Percentiles rank a stretch among this genome's conserved stretches.
These are phyloP conservation scores for Rhynchomys soricoides DNA, from an alignment of 2,113 vertebrate genomes.

Conservation along the genomic window DNA sequence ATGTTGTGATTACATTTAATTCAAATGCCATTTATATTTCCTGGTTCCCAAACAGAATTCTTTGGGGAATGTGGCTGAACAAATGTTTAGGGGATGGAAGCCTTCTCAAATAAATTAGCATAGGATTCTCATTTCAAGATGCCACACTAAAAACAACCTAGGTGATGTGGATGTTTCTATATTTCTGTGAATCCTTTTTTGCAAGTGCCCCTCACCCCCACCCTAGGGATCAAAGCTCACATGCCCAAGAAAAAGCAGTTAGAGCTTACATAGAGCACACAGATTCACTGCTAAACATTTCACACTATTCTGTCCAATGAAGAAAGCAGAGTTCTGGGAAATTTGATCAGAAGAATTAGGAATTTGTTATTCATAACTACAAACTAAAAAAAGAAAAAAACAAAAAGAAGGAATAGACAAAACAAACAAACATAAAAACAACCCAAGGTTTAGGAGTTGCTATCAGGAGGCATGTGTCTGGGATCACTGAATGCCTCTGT, in stretches of 20 bases:
- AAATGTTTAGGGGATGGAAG: constrained; percentile 38
- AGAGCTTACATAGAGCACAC: neutral
- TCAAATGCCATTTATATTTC: constrained; percentile 55
- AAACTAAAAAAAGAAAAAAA: neutral
- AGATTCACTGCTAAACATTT: constrained; percentile 23
- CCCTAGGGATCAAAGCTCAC: neutral
- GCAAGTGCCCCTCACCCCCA: neutral
- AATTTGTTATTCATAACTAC: constrained; percentile 19
- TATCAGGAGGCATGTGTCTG: neutral
- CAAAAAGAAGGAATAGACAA: too few relatives aligned
- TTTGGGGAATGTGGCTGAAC: constrained; percentile 38
- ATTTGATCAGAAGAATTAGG: constrained; percentile 43
- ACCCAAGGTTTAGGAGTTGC: neutral
- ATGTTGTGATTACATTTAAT: constrained; percentile 57
- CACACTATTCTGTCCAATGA: neutral
- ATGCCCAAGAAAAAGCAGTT: constrained; percentile 37
- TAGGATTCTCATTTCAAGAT: constrained; percentile 54
- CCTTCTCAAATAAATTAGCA: constrained; percentile 63
- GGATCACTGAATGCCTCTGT: neutral
- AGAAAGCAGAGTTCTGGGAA: constrained; percentile 11
- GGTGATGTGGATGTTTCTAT: constrained; percentile 40
- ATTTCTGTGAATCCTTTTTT: constrained; percentile 46
- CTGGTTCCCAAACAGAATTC: constrained; percentile 29
- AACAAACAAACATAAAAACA: neutral
- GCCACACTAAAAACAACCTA: constrained; percentile 40